Percentiles rank a stretch among this genome's conserved stretches.
Evolutionary conservation across 2,113 vertebrate species (phyloP).

Genomic region (Solenodon paradoxus): DNA sequence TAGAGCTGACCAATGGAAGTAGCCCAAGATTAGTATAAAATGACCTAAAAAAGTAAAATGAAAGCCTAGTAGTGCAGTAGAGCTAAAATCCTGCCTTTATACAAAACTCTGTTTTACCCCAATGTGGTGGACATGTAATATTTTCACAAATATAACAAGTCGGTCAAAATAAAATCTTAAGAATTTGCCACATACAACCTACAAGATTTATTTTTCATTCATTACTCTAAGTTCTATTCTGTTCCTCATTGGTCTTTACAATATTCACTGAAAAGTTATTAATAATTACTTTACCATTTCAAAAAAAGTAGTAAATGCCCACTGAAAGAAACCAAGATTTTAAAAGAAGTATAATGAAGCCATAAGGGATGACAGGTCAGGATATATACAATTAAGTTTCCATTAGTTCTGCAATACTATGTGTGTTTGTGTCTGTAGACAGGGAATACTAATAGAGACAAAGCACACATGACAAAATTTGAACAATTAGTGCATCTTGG

Average conservation of each 20-base stretch:
- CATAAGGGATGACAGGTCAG: neutral
- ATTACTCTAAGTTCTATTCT: neutral
- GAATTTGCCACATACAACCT: neutral
- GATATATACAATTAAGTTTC: neutral
- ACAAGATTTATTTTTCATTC: neutral
- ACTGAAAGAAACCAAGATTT: neutral
- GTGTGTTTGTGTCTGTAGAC: neutral
- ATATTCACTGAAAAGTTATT: neutral
- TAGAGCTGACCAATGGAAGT: neutral
- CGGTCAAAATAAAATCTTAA: neutral
- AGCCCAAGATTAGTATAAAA: neutral
- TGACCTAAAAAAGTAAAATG: neutral
- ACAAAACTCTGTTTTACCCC: neutral
- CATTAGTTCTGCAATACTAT: neutral
- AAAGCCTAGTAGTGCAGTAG: neutral
- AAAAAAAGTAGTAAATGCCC: neutral
- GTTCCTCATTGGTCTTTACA: neutral
- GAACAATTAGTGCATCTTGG: neutral
- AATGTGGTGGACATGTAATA: neutral
- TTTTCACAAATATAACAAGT: neutral
- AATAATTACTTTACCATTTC: neutral
- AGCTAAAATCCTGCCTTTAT: neutral
- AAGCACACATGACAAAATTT: neutral
- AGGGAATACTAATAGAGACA: neutral
- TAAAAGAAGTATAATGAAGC: neutral